These are phyloP conservation scores for Aeoliscus strigatus DNA, from an alignment of 2,797 vertebrate genomes.

Conservation along the genomic window DNA sequence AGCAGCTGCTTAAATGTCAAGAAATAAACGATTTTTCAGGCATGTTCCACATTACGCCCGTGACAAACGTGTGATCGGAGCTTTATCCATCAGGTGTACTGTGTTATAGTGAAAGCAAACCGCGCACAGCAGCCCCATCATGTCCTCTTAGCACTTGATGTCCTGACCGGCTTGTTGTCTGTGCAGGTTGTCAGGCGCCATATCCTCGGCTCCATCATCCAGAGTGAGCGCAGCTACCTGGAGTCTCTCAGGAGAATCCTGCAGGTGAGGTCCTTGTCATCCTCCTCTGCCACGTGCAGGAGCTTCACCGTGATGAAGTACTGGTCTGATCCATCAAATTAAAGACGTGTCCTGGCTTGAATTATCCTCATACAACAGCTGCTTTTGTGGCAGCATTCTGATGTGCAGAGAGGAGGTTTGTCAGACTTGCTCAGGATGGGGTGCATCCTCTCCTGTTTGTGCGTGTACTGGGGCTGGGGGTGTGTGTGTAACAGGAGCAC, in stretches of 20 bases:
- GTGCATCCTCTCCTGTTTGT: slow-evolving; percentile 31
- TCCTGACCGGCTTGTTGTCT: slow-evolving; percentile 53
- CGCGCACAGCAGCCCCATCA: slow-evolving; percentile 31
- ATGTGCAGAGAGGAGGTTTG: slow-evolving; percentile 17
- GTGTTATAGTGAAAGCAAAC: slow-evolving; percentile 34
- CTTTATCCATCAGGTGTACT: slow-evolving; percentile 53
- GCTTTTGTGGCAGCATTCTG: slow-evolving; percentile 18
- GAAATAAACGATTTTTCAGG: too few relatives aligned
- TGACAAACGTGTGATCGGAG: slow-evolving; percentile 49
- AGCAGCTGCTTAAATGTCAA: too few relatives aligned
- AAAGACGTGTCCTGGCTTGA: slow-evolving; percentile 45
- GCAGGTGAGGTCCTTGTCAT: slow-evolving; percentile 75
- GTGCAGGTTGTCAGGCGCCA: slow-evolving; percentile 87
- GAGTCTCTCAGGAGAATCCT: slow-evolving; percentile 88
- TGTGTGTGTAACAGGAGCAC: too few relatives aligned
- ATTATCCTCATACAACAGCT: slow-evolving; percentile 49
- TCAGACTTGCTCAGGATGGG: slow-evolving; percentile 19
- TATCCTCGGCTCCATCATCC: slow-evolving; percentile 89
- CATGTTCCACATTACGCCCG: too few relatives aligned
- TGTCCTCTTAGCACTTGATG: slow-evolving; percentile 40
- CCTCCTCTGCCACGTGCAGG: slow-evolving; percentile 58
- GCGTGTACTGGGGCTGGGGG: too few relatives aligned
- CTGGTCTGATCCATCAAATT: slow-evolving; percentile 56
- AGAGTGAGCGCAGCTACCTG: slow-evolving; percentile 91
- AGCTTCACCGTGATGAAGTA: slow-evolving; percentile 30